Conservation (phyloP, 1,140 invertebrate species). For the Delia radicum region DNA sequence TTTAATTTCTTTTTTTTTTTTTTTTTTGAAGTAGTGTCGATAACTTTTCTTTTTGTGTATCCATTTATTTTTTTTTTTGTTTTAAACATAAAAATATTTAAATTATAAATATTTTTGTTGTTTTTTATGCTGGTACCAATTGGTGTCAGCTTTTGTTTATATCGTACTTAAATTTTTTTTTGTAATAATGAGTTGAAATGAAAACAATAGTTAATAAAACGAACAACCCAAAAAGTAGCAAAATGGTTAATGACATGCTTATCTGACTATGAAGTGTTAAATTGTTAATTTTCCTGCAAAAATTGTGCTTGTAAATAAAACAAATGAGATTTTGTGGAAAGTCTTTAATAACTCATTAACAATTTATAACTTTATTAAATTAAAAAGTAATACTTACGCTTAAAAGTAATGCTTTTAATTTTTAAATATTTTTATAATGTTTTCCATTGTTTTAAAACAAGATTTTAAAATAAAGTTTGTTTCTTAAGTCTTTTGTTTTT, state of each 20-base stretch:
- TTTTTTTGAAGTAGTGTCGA: background rate
- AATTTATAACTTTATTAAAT: background rate
- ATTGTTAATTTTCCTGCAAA: too few species aligned
- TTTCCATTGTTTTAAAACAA: too few species aligned
- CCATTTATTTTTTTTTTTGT: background rate
- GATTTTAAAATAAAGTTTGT: too few species aligned
- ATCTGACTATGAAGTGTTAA: background rate
- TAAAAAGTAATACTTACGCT: too few species aligned
- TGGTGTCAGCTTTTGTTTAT: constrained; percentile 33
- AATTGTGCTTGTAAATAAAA: too few species aligned
- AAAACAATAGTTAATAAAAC: background rate
- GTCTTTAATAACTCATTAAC: background rate
- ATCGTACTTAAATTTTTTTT: background rate
- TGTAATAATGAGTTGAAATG: background rate
- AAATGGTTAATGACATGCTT: constrained; percentile 9
- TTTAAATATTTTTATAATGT: too few species aligned
- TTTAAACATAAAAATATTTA: too few species aligned
- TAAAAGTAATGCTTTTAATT: too few species aligned
- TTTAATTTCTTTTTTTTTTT: background rate
- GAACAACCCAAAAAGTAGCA: background rate
- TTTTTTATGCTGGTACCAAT: constrained; percentile 17
- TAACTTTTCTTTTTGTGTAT: background rate
- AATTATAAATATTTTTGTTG: too few species aligned
- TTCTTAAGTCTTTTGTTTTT: too few species aligned
- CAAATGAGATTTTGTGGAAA: background rate